phyloP scores from a whole-genome alignment of 2,113 vertebrate species.

The Oryzias curvinotus region DNA sequence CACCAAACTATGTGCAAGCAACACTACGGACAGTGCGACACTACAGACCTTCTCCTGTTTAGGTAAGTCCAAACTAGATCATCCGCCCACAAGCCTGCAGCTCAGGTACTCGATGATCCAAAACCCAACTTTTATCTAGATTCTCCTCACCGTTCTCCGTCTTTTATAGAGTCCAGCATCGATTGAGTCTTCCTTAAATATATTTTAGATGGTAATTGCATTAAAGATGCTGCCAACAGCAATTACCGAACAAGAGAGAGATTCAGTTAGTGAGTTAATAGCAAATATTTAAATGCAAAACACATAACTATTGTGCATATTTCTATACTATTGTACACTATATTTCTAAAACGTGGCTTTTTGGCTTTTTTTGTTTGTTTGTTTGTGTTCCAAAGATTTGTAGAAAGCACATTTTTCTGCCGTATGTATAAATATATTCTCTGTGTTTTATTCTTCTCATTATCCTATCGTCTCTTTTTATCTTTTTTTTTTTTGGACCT shows the following conservation, averaged over 20 bases:
- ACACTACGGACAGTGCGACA: slow-evolving; percentile 53
- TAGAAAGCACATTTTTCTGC: slow-evolving; percentile 76
- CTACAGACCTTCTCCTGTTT: slow-evolving; percentile 32
- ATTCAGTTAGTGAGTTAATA: slow-evolving; percentile 51
- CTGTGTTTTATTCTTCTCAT: slow-evolving; percentile 65
- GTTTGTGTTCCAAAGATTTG: slow-evolving; percentile 79
- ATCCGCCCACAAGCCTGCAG: slow-evolving; percentile 15
- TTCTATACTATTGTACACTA: slow-evolving; percentile 72
- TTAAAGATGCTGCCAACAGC: slow-evolving; percentile 55
- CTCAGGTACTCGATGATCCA: slow-evolving; percentile 39
- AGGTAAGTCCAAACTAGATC: slow-evolving; percentile 16
- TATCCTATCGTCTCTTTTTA: slow-evolving; percentile 58
- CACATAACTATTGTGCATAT: slow-evolving; percentile 73
- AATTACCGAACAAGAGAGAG: slow-evolving; percentile 57
- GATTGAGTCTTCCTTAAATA: slow-evolving; percentile 74
- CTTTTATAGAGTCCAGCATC: slow-evolving; percentile 66
- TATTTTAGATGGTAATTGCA: slow-evolving; percentile 49
- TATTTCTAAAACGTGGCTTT: slow-evolving; percentile 72
- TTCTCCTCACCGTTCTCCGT: slow-evolving; percentile 39
- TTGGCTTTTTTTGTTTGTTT: slow-evolving; percentile 67
- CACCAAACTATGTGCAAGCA: slow-evolving; percentile 9
- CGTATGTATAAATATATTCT: slow-evolving; percentile 72
- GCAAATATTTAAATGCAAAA: slow-evolving; percentile 75
- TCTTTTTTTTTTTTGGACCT: slow-evolving; percentile 38
- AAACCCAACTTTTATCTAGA: slow-evolving; percentile 49